Conservation (phyloP, 2,113 vertebrate genomes). For the Phaethon lepturus region DNA sequence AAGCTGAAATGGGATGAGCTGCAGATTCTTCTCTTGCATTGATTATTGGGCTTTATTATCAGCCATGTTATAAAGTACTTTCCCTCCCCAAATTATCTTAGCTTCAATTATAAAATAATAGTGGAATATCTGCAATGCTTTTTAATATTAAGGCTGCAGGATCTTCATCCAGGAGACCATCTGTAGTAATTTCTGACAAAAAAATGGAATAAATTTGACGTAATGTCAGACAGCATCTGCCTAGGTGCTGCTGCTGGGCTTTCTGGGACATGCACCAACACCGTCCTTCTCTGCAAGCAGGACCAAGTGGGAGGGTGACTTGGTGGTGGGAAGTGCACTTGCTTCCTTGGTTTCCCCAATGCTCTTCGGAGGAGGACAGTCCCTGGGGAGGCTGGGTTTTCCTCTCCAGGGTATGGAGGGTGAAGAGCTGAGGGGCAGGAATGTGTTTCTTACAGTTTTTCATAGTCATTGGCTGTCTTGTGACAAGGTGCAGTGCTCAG, state of each 20-base stretch:
- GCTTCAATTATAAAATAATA: background rate
- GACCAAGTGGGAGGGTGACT: rapidly evolving
- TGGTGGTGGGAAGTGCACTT: background rate
- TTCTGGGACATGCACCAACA: too few species aligned
- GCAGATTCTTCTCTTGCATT: background rate
- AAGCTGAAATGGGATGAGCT: background rate
- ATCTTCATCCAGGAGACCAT: background rate
- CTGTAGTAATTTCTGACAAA: background rate
- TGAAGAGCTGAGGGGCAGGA: background rate
- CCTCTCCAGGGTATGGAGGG: background rate
- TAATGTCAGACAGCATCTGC: background rate
- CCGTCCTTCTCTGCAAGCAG: background rate
- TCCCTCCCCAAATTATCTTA: rapidly evolving
- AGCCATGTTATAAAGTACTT: background rate
- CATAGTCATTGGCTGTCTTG: background rate
- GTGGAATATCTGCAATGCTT: background rate
- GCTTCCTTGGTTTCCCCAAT: background rate
- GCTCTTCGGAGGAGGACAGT: background rate
- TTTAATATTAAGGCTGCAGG: background rate
- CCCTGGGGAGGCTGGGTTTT: rapidly evolving
- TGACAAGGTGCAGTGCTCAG: rapidly evolving
- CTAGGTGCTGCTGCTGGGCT: background rate
- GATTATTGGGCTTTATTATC: background rate
- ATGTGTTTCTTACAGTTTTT: background rate
- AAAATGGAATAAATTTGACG: background rate